Evolutionary conservation across 2,797 vertebrate species (phyloP), one percentile per base, ranked within the genome.

Genomic region (Fratercula arctica): DNA sequence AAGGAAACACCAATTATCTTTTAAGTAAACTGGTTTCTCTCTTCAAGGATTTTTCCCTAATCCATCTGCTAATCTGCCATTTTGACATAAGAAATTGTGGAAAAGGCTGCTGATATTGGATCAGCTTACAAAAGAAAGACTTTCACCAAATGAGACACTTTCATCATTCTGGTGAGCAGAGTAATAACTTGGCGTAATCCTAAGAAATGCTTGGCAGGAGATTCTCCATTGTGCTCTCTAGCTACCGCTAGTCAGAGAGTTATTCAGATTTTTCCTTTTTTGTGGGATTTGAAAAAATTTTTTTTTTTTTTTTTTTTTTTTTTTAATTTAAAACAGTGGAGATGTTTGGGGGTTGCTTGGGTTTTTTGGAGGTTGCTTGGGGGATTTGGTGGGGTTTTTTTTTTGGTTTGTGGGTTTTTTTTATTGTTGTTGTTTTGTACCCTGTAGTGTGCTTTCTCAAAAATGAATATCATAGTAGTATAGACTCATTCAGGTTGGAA

Each of bases 161-260:
- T 11, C 54, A 76, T 82, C 46, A 9, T 93, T 16, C 59, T 59
- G 39, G 43, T 73, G 86, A 46, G 59, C 73, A 79, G 83, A 94
- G 68, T n/a, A 93, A 83, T 82, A 76, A 46, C 67, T 89, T 93
- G 85, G 57, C 72, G 59, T 73, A 24, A 17, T 33, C 10, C 77
- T 87, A 70, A 93, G 61, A 79, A 93, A 64, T 43, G 50, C 46
- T 29, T 78, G 70, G 68, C 70, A 48, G 43, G n/a, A 78, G 51
- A 29, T 43, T 43, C 50, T 70, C 75, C n/a, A 8, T 19, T 66
- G 26, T 4, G 0, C 70, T 74, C 61, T 75, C 21, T 26, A 63
- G n/a, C 39, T 56, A 39, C 41, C 2, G 2, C 12, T 46, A 56
- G 24, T 46, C 20, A 68, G 74, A 59, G 80, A 56, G 63, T 78